phyloP scores from a whole-genome alignment of 1,140 invertebrate genomes.

The Aleiodes sp. region DNA sequence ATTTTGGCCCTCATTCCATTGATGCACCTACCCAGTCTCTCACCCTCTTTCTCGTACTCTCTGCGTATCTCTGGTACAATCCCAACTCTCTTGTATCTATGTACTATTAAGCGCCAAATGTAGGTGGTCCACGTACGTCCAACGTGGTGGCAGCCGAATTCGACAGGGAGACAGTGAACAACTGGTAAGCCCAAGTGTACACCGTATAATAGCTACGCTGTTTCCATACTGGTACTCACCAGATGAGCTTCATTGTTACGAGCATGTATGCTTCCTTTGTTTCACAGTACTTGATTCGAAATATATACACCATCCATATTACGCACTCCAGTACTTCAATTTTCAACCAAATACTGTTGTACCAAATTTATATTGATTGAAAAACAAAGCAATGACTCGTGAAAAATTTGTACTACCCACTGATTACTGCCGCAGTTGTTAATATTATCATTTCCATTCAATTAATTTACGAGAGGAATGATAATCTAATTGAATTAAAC shows the following conservation, averaged over 20 bases:
- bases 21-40: neutral
- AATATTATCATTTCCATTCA: too few species aligned
- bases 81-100: conserved; percentile 1
- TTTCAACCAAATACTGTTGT: too few species aligned
- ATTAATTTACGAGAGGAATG: too few species aligned
- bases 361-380: too few species aligned
- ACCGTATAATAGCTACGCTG: conserved; percentile 22
- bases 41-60: neutral
- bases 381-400: too few species aligned
- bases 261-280: neutral
- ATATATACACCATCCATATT: neutral
- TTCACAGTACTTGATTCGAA: neutral
- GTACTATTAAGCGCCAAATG: conserved; percentile 23
- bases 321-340: neutral
- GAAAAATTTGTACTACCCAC: too few species aligned
- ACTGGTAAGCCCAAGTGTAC: conserved; percentile 10
- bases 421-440: too few species aligned
- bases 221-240: conserved; percentile 16
- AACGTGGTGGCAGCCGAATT: conserved; percentile 26
- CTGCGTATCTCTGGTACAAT: conserved; percentile 5
- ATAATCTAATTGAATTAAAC: too few species aligned
- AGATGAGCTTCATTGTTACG: conserved; percentile 20
- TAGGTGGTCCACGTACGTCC: conserved; percentile 9
- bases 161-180: conserved; percentile 20
- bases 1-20: neutral